Evolutionary conservation across 2,113 vertebrate genomes (phyloP).

Genomic region (Pyrgilauda ruficollis): DNA sequence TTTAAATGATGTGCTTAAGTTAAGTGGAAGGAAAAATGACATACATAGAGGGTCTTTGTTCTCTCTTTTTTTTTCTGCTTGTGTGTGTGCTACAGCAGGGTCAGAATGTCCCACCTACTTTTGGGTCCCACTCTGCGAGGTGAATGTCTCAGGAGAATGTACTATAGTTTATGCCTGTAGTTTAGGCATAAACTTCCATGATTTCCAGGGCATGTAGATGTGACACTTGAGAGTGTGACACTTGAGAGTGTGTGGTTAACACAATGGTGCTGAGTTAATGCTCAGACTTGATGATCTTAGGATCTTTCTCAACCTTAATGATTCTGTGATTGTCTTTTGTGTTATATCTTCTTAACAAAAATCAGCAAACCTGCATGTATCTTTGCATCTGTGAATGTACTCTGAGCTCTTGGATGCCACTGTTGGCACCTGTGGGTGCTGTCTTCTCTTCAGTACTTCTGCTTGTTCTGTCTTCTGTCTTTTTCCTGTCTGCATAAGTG

Average conservation of each 20-base stretch:
- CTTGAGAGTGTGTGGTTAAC: neutral
- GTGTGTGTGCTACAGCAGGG: neutral
- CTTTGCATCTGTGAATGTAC: neutral
- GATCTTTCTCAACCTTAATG: neutral
- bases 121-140: neutral
- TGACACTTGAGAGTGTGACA: neutral
- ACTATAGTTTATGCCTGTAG: neutral
- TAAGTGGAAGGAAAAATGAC: neutral
- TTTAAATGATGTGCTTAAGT: neutral
- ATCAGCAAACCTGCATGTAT: neutral
- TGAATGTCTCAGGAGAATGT: neutral
- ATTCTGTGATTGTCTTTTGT: neutral
- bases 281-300: neutral
- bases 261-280: neutral
- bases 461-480: neutral
- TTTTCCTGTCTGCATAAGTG: neutral
- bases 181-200: neutral
- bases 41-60: neutral
- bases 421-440: neutral
- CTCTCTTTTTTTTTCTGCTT: neutral
- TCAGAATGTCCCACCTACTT: neutral
- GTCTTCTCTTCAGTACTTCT: neutral
- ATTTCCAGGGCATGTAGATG: neutral
- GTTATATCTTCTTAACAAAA: neutral
- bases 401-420: neutral